Evolutionary conservation across 2,888 invertebrate genomes (phyloP).

Genomic region (Caradrina kadenii): DNA sequence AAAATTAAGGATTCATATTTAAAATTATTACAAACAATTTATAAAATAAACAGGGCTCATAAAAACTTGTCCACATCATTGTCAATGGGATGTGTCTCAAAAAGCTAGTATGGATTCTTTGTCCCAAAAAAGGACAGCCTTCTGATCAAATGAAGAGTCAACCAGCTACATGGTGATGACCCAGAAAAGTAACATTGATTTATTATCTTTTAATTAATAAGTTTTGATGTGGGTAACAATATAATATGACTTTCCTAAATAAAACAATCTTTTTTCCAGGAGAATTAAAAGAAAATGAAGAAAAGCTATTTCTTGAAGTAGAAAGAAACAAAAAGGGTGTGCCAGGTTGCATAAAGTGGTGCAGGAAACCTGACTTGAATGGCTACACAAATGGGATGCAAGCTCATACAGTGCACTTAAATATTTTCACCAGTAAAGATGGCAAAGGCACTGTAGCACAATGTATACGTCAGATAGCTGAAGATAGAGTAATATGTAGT

Average conservation of each 20-base stretch:
- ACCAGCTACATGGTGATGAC: too few relatives aligned
- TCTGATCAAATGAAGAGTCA: too few relatives aligned
- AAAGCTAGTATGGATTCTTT: too few relatives aligned
- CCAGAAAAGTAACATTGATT: too few relatives aligned
- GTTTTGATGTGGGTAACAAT: not conserved
- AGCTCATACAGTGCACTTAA: slow-evolving; percentile 90
- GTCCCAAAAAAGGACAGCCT: too few relatives aligned
- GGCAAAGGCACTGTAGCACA: slow-evolving; percentile 88
- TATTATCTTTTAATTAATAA: not conserved
- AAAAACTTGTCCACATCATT: too few relatives aligned
- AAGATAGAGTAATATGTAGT: slow-evolving; percentile 73
- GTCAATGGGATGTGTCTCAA: too few relatives aligned
- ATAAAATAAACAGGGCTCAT: too few relatives aligned
- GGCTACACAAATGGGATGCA: slow-evolving; percentile 89
- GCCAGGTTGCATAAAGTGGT: slow-evolving; percentile 90
- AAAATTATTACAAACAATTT: too few relatives aligned
- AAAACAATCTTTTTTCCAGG: slow-evolving; percentile 81
- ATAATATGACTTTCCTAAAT: not conserved
- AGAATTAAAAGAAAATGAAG: slow-evolving; percentile 88
- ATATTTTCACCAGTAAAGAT: slow-evolving; percentile 89
- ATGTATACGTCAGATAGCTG: slow-evolving; percentile 84
- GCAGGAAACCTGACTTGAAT: slow-evolving; percentile 84
- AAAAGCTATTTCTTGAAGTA: slow-evolving; percentile 89
- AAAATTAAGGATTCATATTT: too few relatives aligned
- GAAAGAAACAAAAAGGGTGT: slow-evolving; percentile 88